Evolutionary conservation across 2,888 invertebrate genomes (phyloP).

Genomic region (Teleiodes luculella): DNA sequence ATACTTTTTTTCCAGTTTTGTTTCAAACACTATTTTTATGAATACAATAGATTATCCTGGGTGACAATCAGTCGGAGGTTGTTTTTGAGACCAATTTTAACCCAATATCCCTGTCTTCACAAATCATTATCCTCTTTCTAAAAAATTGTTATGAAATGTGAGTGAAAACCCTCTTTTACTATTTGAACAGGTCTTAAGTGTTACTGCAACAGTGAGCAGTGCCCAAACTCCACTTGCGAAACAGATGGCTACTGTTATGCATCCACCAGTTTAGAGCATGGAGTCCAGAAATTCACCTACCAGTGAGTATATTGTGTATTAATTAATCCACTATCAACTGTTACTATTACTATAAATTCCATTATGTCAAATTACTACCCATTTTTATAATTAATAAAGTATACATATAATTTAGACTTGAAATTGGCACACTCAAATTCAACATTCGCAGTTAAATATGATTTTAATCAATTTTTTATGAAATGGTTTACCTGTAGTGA

Average conservation of each 20-base stretch:
- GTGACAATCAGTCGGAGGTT: too few species aligned
- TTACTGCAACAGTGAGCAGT: conserved; percentile 89
- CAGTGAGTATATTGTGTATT: conserved; percentile 80
- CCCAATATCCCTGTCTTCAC: too few species aligned
- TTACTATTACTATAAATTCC: not conserved
- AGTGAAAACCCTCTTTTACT: too few species aligned
- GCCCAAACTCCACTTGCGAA: conserved; percentile 88
- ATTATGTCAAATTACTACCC: too few species aligned
- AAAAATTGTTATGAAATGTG: too few species aligned
- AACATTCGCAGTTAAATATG: conserved; percentile 41
- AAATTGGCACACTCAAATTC: conserved; percentile 64
- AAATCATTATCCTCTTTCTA: too few species aligned
- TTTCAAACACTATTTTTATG: not conserved
- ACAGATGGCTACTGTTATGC: conserved; percentile 95
- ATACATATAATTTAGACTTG: not conserved
- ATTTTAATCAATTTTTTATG: conserved; percentile 57
- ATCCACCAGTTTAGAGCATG: conserved; percentile 83
- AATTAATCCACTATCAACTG: too few species aligned
- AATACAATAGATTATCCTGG: too few species aligned
- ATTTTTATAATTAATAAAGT: not conserved
- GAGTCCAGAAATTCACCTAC: conserved; percentile 82
- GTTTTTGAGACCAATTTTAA: too few species aligned
- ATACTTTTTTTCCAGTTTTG: too few species aligned
- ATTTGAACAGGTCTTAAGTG: conserved; percentile 84
- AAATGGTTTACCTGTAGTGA: conserved; percentile 62